Evolutionary conservation across 2,113 vertebrate species (phyloP), one percentile per base, ranked within the genome.

Genomic region (Lophura nycthemera): DNA sequence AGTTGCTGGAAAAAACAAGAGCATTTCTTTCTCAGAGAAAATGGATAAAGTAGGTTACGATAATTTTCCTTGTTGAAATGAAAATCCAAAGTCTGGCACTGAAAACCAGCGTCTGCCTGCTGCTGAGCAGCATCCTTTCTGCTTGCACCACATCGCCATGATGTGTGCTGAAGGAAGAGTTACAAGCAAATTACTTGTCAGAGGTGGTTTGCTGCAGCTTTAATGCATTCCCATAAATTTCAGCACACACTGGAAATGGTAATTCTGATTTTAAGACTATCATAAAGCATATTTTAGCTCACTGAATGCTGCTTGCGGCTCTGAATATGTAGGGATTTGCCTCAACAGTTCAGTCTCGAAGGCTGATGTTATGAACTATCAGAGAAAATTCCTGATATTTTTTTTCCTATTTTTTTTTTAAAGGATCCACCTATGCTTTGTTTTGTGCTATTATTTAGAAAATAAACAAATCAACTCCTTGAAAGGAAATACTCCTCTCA

Each of bases 221-320:
- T 94, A 91, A 90, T 57, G 61, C 29, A 52, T 25, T 47, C 32
- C 25, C 19, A 40, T 86, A 95, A 88, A 93, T 90, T 83, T 86
- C 73, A 88, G 61, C 61, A 30, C 6, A 21, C 38, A 43, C 47
- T 64, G 52, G 38, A 60, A 61, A 17, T 57, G 50, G 20, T 74
- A 86, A 88, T 88, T 91, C 42, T 42, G 34, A 32, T 83, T 95
- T 95, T 92, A 92, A 77, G 93, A 43, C 32, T 52, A 21, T 8
- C 42, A 77, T 64, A 80, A 94, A 95, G 29, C 63, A 67, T 56
- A 93, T 77, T 83, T 93, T 30, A 88, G 32, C 32, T 66, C 30
- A 22, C 18, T 4, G 12, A 93, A 80, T 71, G 18, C 57, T 83
- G 73, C 72, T 81, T 9, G 34, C 40, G 54, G 56, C 56, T 83